phyloP scores from a whole-genome alignment of 2,113 vertebrate species.

The Acinonyx jubatus region DNA sequence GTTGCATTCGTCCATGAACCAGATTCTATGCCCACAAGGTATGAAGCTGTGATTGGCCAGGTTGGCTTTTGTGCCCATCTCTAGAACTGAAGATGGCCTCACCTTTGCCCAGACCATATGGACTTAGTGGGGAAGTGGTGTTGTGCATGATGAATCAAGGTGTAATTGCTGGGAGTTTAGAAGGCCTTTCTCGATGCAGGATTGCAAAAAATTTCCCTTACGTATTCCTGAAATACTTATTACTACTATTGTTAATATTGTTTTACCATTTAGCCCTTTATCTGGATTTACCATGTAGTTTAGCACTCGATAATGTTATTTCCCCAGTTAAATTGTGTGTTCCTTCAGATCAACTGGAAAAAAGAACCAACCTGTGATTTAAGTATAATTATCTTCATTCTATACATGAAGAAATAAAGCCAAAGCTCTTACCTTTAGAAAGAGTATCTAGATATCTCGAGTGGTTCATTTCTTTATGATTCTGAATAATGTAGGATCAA shows the following conservation, averaged over 20 bases:
- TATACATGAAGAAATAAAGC: neutral
- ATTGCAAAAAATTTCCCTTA: neutral
- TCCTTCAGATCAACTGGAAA: neutral
- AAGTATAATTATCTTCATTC: neutral
- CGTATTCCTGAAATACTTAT: neutral
- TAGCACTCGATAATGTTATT: neutral
- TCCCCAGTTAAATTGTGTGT: neutral
- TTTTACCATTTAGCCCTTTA: neutral
- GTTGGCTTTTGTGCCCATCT: neutral
- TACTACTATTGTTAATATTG: neutral
- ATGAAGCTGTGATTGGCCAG: neutral
- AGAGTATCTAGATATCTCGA: neutral
- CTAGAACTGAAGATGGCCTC: neutral
- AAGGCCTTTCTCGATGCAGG: neutral
- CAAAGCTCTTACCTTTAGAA: neutral
- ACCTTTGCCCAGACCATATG: neutral
- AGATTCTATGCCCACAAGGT: neutral
- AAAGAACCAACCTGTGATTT: neutral
- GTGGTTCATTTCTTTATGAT: constrained; percentile 2
- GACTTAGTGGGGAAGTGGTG: neutral
- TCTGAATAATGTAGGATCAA: neutral
- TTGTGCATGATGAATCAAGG: neutral
- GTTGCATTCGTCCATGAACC: neutral
- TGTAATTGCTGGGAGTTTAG: neutral
- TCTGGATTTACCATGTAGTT: neutral